Evolutionary conservation across 2,797 vertebrate species (phyloP), one percentile per base, ranked within the genome.

Genomic region (Melanogrammus aeglefinus): DNA sequence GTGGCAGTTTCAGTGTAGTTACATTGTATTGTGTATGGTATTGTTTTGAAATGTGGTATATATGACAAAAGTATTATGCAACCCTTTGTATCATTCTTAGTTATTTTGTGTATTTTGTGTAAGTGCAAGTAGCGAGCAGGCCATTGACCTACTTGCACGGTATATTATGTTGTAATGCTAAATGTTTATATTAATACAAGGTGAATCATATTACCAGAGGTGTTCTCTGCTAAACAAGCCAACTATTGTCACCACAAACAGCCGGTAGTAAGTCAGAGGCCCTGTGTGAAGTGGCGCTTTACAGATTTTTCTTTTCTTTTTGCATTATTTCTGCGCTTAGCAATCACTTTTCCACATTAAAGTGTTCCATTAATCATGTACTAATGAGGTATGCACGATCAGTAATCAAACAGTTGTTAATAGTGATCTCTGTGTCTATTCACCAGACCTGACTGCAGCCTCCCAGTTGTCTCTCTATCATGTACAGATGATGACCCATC

Each of bases 371-470:
- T 14, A 75, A 7, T 47, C 74, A 14, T 6, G 7, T 38, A 36
- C 72, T 75, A 75, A 75, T 51, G 27, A 21, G 38, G 27, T 75
- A 74, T 47, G 24, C 39, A 14, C 74, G 10, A 27, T 47, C 29
- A 29, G 74, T 29, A 75, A 75, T 75, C 74, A 75, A 75, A 41
- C 74, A 73, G 72, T 35, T 36, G 16, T 73, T 38, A 38, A 38
- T 73, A 69, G 63, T 24, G 35, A 36, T 73, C 35, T 10, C 72
- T 4, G 16, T 73, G 33, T 73, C 4, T 29, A 66, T 16, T n/a
- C 33, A 38, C 51, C 16, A 16, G 63, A 10, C 24, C 63, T 27
- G 63, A 27, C 24, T 69, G 63, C 9, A 10, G 63, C 24, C 51
- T 63, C 6, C 16, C 47, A 12, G 10, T 16, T 8, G 21, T 63